phyloP scores from a whole-genome alignment of 2,113 vertebrate genomes.

The Phainopepla nitens region DNA sequence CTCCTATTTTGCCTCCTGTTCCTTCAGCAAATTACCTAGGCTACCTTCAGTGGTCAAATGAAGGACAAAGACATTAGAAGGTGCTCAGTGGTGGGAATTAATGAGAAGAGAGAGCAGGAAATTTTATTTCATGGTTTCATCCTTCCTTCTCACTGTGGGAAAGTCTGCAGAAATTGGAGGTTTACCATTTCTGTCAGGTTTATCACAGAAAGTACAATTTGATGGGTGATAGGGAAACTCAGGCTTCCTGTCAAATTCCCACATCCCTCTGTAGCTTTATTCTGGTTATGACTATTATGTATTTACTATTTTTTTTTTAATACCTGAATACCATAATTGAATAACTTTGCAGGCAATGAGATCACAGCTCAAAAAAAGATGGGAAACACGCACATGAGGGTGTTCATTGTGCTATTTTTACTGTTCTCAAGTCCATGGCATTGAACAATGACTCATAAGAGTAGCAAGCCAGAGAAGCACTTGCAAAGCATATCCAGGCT shows the following conservation, averaged over 20 bases:
- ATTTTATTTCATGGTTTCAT: neutral
- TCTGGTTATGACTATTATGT: neutral
- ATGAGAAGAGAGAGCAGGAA: neutral
- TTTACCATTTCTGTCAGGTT: neutral
- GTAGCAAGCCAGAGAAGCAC: neutral
- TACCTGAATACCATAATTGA: neutral
- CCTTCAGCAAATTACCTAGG: neutral
- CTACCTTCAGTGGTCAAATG: neutral
- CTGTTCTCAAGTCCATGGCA: neutral
- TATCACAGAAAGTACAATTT: neutral
- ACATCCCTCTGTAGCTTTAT: neutral
- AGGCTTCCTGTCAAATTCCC: neutral
- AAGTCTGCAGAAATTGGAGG: neutral
- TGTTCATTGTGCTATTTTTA: neutral
- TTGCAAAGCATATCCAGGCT: neutral
- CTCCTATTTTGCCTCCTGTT: neutral
- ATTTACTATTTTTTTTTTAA: neutral
- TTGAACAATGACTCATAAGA: neutral
- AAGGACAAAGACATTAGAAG: neutral
- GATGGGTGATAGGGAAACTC: neutral
- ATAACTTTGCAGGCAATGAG: neutral
- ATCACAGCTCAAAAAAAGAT: neutral
- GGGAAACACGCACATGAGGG: neutral
- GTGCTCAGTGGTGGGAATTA: neutral
- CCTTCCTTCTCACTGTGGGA: neutral